Evolutionary conservation across 2,888 invertebrate species (phyloP), one percentile per base, ranked within the genome.

Genomic region (Acheta domesticus): DNA sequence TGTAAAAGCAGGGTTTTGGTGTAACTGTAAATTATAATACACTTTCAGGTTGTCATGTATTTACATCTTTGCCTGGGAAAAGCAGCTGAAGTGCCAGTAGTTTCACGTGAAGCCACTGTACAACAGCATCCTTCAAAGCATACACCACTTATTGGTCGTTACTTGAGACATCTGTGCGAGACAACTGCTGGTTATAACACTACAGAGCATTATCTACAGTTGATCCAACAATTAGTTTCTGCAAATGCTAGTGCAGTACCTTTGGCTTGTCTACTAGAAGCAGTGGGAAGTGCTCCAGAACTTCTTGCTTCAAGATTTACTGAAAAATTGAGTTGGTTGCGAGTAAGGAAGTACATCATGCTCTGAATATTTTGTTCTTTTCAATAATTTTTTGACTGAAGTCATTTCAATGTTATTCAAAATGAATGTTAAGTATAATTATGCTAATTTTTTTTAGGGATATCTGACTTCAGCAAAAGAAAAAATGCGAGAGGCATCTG

Each of bases 231-330:
- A 16, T 86, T 93, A 50, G 87, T 93, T 78, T 89, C 89, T 80
- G 92, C 92, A 48, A 92, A 90, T 84, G 90, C 93, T 86, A 92
- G 90, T 84, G 85, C 90, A 76, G 90, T 91, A 87, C 88, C 93
- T 0, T 86, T 96, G 78, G 92, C 92, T 79, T 95, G 94, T 83
- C 89, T 97, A 84, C 88, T 95, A 83, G 96, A 97, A 87, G 89
- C 96, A 36, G 89, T 96, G n/a, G 96, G 96, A 74, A 94, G 94
- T 81, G 91, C 94, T 14, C 93, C 96, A 0, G 90, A 92, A 36
- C 87, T 91, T 80, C 89, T 96, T 84, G 90, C 92, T 0, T 85
- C 89, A 50, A 89, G 91, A 82, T 92, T 94, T 85, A 87, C 90
- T 2, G 89, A 88, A 50, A 89, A 93, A 21, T 84, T 92, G 19